Percentiles rank a stretch among this genome's conserved stretches.
These are phyloP conservation scores for Elaphurus davidianus DNA, from an alignment of 2,113 vertebrate genomes.

Conservation along the genomic window DNA sequence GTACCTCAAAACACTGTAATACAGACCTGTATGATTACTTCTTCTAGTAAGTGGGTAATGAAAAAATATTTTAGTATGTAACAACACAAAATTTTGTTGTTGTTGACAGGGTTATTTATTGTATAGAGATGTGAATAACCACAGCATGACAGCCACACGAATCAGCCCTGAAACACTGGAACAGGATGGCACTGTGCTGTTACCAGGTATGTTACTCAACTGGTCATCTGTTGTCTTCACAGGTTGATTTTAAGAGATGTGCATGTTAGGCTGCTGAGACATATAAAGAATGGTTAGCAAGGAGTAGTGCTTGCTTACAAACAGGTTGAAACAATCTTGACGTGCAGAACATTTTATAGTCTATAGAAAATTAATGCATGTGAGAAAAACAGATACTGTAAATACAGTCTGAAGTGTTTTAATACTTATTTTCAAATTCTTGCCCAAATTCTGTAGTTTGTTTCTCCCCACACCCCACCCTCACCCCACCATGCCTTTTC, in stretches of 20 bases:
- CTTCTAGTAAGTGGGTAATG: constrained; percentile 4
- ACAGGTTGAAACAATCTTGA: constrained; percentile 21
- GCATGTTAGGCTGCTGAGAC: neutral
- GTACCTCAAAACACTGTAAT: neutral
- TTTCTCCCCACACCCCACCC: rapidly evolving
- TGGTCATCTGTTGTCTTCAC: neutral
- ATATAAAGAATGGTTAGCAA: neutral
- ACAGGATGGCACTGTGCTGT: constrained; percentile 92
- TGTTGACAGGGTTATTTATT: constrained; percentile 92
- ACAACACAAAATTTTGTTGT: constrained; percentile 3
- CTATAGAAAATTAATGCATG: neutral
- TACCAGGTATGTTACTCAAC: constrained; percentile 89
- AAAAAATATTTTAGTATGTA: constrained; percentile 31
- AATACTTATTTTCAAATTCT: constrained; percentile 15
- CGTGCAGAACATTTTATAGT: neutral
- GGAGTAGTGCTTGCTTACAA: constrained; percentile 36
- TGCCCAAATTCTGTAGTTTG: neutral
- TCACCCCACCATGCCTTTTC: neutral
- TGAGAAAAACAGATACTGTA: neutral
- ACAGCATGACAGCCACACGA: constrained; percentile 94
- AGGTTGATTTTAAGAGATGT: constrained; percentile 13
- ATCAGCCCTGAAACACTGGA: constrained; percentile 99
- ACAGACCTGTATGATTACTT: neutral
- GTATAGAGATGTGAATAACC: constrained; percentile 95
- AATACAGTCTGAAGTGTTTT: neutral